A percentile compares a stretch with the other conserved stretches of the same genome.
Conservation (phyloP, 37 sponge, comb jelly and placozoan species). For the Geodia barretti region DNA sequence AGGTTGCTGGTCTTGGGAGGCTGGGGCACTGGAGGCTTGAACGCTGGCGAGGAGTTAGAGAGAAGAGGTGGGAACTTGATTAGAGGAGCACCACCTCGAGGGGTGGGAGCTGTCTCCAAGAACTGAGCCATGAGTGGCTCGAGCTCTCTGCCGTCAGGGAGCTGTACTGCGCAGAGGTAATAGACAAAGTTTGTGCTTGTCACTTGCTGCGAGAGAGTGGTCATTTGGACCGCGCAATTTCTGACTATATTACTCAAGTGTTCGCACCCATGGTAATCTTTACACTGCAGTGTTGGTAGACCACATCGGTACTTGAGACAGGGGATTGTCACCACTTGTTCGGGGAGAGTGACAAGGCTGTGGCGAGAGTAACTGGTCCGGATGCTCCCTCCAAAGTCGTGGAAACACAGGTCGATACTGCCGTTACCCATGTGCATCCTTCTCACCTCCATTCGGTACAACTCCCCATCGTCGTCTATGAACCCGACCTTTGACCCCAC, state of each 20-base stretch:
- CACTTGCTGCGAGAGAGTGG: not conserved
- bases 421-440: not conserved
- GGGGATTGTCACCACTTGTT: conserved; percentile 22
- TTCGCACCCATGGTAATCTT: not conserved
- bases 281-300: not conserved
- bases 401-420: not conserved
- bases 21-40: not conserved
- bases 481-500: conserved; percentile 34
- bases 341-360: conserved; percentile 19
- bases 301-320: not conserved
- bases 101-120: not conserved
- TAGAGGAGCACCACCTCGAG: not conserved
- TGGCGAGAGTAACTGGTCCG: not conserved
- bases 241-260: not conserved
- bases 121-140: not conserved
- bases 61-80: too few relatives aligned
- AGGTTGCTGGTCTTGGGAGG: not conserved
- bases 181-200: not conserved
- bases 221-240: not conserved
- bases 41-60: not conserved
- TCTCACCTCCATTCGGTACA: conserved; percentile 10
- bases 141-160: not conserved
- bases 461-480: not conserved
- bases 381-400: conserved; percentile 16
- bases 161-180: not conserved